Evolutionary conservation across 1,140 invertebrate genomes (phyloP), one percentile per base, ranked within the genome.

Genomic region (Platorchestia sp.): DNA sequence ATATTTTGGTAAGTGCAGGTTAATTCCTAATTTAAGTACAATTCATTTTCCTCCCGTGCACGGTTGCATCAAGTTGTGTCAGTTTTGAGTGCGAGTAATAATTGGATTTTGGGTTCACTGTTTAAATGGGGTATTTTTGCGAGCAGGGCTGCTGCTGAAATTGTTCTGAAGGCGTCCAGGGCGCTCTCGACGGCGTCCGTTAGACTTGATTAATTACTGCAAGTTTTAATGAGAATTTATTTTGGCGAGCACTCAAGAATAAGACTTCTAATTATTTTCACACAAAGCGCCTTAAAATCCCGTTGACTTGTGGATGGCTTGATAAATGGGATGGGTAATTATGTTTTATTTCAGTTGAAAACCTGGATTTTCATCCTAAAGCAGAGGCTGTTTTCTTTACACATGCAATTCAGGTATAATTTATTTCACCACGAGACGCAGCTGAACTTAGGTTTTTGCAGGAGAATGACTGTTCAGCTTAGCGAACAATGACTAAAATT

Each of bases 151-250:
- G 41, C 14, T 44, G 87, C 14, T 36, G 42, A 89, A 89, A 19
- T 89, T 10, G 7, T 43, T 89, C 43, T 89, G 43, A 42, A 89
- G 87, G 41, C 87, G 43, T 89, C 43, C 43, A 19, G 87, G 41
- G 87, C 14, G 87, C 45, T 42, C 91, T 47, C 45, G 43, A 45
- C 45, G 40, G 47, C 41, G 91, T 44, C 45, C 45, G 45, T 45
- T 93, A 93, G 91, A 45, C 91, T 93, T 93, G 91, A 47, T 93
- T 45, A 93, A 93, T 93, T 47, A 93, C 91, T 42, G 45, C 91
- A 45, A 93, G 91, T 93, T 45, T 93, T 93, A 93, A 93, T 93
- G 91, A 93, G 44, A 93, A 93, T 44, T 93, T 93, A 93, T 93
- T 93, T 47, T n/a, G 91, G 40, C 45, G 45, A 45, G 91, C 91